These are phyloP conservation scores for Dasyprocta punctata DNA, from an alignment of 2,113 vertebrate species.

Conservation along the genomic window DNA sequence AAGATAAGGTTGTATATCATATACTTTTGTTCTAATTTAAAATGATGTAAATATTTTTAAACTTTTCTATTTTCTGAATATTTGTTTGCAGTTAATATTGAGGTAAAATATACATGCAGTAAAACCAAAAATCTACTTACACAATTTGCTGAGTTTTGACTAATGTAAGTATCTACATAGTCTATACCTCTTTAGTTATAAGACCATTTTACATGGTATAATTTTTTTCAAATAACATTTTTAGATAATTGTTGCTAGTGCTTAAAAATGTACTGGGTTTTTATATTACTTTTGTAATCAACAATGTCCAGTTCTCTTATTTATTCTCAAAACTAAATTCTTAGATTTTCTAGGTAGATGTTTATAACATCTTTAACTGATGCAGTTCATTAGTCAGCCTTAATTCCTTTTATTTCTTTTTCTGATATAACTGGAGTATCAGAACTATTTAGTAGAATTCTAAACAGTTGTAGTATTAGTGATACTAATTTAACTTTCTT, in stretches of 20 bases:
- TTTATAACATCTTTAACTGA: background rate
- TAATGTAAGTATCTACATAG: background rate
- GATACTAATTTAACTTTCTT: background rate
- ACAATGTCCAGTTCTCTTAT: background rate
- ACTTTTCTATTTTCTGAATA: background rate
- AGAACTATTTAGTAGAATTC: background rate
- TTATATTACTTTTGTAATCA: background rate
- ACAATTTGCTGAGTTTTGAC: background rate
- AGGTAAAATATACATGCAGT: background rate
- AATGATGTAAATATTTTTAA: background rate
- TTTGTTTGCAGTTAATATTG: background rate
- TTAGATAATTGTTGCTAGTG: background rate
- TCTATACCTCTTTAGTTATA: background rate
- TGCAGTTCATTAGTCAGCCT: background rate
- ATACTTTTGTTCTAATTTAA: background rate
- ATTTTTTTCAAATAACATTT: background rate
- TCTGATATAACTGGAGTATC: background rate
- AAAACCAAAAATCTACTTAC: background rate
- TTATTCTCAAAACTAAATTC: background rate
- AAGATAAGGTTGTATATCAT: background rate
- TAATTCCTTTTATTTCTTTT: background rate
- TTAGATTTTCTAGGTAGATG: background rate
- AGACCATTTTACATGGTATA: background rate
- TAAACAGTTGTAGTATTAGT: background rate
- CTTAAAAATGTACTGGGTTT: background rate